A percentile compares a stretch with the other conserved stretches of the same genome.
These are phyloP conservation scores for Acanthiza pusilla DNA, from an alignment of 2,797 vertebrate genomes.

Conservation along the genomic window DNA sequence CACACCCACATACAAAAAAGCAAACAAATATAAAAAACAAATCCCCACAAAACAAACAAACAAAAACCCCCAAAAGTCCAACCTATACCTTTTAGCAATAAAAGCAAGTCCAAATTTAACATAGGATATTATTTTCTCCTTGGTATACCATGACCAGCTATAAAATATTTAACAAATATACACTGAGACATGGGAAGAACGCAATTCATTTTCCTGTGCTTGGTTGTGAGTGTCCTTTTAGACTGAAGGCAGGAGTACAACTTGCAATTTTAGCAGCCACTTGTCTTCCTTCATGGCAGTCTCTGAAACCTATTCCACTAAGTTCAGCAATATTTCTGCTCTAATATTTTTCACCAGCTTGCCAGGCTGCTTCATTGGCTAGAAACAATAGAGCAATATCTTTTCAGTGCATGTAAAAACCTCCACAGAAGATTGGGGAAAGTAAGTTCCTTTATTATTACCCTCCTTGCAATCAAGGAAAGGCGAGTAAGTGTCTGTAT, in stretches of 20 bases:
- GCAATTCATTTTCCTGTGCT: neutral
- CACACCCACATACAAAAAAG: too few relatives aligned
- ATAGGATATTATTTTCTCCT: neutral
- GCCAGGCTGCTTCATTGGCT: neutral
- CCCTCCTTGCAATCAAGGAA: conserved; percentile 23
- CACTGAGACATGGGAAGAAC: neutral
- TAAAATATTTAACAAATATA: neutral
- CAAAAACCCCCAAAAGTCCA: rapidly evolving
- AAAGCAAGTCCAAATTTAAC: neutral
- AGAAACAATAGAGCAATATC: neutral
- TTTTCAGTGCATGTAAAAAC: conserved; percentile 7
- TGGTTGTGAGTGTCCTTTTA: neutral
- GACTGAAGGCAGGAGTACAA: neutral
- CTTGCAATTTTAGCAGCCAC: neutral
- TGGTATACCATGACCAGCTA: neutral
- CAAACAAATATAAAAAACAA: neutral
- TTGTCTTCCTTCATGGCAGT: neutral
- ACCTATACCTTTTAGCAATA: neutral
- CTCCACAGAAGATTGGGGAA: neutral
- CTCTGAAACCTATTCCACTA: neutral
- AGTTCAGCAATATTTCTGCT: conserved; percentile 3
- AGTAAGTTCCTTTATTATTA: neutral
- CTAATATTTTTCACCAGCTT: conserved; percentile 4
- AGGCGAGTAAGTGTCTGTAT: neutral
- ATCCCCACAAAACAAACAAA: neutral